Conservation (phyloP, 1,140 invertebrate genomes). For the Phortica variegata region DNA sequence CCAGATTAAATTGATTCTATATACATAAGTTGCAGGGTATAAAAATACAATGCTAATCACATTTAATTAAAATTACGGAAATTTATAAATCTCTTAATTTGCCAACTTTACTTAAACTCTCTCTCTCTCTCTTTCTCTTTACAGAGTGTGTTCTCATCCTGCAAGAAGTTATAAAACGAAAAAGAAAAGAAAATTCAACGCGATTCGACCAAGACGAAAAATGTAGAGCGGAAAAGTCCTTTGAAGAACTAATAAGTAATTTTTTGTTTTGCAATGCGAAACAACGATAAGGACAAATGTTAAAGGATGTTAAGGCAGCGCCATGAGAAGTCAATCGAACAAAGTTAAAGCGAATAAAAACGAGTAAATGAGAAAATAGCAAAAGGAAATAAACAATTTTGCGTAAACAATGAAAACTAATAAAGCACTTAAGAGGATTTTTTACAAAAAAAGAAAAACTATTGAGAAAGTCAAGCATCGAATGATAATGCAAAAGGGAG, state of each 20-base stretch:
- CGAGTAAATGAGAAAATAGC: slow-evolving; percentile 9
- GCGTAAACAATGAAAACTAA: slow-evolving; percentile 48
- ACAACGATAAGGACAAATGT: slow-evolving; percentile 15
- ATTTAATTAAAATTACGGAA: too few species aligned
- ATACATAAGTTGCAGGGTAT: too few species aligned
- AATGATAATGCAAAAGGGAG: slow-evolving; percentile 1
- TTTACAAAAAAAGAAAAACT: slow-evolving; percentile 21
- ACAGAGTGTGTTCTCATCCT: too few species aligned
- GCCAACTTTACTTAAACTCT: too few species aligned
- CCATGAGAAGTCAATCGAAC: too few species aligned
- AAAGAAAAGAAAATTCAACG: slow-evolving; percentile 10
- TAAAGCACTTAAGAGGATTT: slow-evolving; percentile 45
- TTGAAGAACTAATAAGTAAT: neutral
- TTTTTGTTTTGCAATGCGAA: too few species aligned
- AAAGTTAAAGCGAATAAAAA: too few species aligned
- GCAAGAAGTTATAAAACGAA: too few species aligned
- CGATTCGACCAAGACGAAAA: neutral
- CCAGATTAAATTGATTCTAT: too few species aligned
- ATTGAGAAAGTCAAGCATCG: slow-evolving; percentile 2
- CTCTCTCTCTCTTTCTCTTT: too few species aligned
- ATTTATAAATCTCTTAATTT: too few species aligned
- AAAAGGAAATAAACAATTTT: slow-evolving; percentile 13
- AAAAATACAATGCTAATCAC: too few species aligned
- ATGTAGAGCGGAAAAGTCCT: neutral
- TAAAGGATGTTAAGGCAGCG: neutral